A percentile compares a stretch with the other conserved stretches of the same genome.
Conservation (phyloP, 2,113 vertebrate species). For the Albula goreensis region DNA sequence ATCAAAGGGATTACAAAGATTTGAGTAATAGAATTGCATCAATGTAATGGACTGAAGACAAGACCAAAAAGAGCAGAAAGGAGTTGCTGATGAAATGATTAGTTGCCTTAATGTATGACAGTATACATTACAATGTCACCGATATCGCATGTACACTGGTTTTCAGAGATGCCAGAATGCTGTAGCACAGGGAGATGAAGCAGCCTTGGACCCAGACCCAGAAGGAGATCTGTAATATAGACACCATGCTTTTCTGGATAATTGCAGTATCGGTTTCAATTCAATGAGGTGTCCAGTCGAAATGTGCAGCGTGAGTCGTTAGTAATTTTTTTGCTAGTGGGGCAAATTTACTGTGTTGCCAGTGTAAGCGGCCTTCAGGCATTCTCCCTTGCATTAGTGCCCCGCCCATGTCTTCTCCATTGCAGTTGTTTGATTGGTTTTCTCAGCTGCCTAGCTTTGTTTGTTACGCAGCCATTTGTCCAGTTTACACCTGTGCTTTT, state of each 20-base stretch:
- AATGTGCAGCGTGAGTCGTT: conserved; percentile 39
- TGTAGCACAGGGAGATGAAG: not conserved
- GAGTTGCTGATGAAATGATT: not conserved
- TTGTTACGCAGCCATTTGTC: conserved; percentile 56
- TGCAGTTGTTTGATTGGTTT: conserved; percentile 68
- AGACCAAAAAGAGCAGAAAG: not conserved
- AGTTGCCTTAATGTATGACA: not conserved
- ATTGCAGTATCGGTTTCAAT: conserved; percentile 57
- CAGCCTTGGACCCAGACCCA: not conserved
- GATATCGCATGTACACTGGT: not conserved
- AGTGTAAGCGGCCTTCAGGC: conserved; percentile 55
- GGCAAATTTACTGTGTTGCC: conserved; percentile 47
- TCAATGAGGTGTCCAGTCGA: conserved; percentile 24
- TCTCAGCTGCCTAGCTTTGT: conserved; percentile 60
- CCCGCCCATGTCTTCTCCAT: conserved; percentile 59
- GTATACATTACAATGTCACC: not conserved
- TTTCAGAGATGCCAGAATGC: not conserved
- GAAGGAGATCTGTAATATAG: not conserved
- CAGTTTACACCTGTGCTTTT: conserved; percentile 20
- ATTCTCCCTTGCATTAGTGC: conserved; percentile 53
- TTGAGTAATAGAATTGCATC: not conserved
- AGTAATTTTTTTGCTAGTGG: not conserved
- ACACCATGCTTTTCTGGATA: conserved; percentile 41
- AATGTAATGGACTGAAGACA: not conserved
- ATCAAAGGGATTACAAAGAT: not conserved